Percentiles rank a stretch among this genome's conserved stretches.
Evolutionary conservation across 2,113 vertebrate genomes (phyloP).

Genomic region (Prochilodus magdalenae): DNA sequence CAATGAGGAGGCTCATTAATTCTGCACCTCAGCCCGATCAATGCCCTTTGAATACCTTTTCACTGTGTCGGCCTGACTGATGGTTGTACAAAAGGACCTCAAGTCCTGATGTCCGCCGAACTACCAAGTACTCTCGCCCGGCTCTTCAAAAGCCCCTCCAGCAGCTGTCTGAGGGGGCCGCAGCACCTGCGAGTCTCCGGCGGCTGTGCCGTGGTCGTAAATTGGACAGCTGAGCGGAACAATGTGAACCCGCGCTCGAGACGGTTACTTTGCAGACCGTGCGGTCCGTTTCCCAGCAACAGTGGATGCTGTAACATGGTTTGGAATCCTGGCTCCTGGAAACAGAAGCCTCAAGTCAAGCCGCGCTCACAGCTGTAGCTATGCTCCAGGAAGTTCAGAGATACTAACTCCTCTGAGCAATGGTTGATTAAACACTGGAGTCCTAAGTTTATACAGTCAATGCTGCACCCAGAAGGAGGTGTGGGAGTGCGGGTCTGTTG

Average conservation of each 20-base stretch:
- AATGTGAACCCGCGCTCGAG: background rate
- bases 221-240: background rate
- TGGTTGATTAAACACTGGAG: too few species aligned
- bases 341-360: background rate
- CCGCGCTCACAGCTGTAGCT: background rate
- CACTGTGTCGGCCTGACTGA: background rate
- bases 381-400: too few species aligned
- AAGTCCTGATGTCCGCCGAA: background rate
- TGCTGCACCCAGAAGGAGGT: too few species aligned
- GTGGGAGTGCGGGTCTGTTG: too few species aligned
- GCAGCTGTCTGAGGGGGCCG: background rate
- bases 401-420: too few species aligned
- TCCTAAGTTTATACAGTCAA: too few species aligned
- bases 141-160: background rate
- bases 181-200: background rate
- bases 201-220: background rate
- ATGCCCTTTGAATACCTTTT: constrained; percentile 31
- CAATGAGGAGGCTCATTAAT: constrained; percentile 15
- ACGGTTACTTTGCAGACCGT: background rate
- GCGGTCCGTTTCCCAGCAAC: constrained; percentile 24
- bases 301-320: background rate
- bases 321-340: background rate
- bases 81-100: background rate
- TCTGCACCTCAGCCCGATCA: constrained; percentile 9
- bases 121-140: background rate